Percentiles rank a stretch among this genome's conserved stretches.
Evolutionary conservation across 2,797 vertebrate genomes (phyloP).

Genomic region (Danio tinwini): DNA sequence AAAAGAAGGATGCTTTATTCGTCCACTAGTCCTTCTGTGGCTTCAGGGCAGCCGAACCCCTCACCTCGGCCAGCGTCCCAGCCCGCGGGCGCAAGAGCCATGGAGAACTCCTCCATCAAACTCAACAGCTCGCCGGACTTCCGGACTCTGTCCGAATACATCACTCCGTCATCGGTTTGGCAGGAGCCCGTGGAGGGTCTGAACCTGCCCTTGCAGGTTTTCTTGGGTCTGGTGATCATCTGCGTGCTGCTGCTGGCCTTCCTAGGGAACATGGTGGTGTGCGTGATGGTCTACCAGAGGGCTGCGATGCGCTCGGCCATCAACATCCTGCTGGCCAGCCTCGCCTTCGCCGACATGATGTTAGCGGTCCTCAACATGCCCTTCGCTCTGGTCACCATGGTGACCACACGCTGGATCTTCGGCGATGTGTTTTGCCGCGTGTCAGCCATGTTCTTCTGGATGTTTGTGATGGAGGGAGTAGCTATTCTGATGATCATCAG

Average conservation of each 20-base stretch:
- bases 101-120: constrained; percentile 69
- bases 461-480: constrained; percentile 93
- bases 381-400: constrained; percentile 89
- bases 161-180: constrained; percentile 66
- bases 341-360: constrained; percentile 97
- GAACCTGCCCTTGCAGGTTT: constrained; percentile 87
- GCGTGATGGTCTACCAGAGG: constrained; percentile 98
- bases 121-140: constrained; percentile 66
- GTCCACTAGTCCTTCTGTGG: constrained; percentile 74
- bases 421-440: constrained; percentile 89
- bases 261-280: constrained; percentile 94
- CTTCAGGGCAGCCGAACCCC: constrained; percentile 77
- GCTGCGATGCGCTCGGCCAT: constrained; percentile 98
- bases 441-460: constrained; percentile 97
- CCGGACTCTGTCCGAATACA: constrained; percentile 56
- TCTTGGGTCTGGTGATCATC: constrained; percentile 88
- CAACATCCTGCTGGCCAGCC: constrained; percentile 95
- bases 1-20: constrained; percentile 85
- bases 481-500: constrained; percentile 98
- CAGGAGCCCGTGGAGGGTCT: constrained; percentile 77
- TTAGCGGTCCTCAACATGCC: constrained; percentile 96
- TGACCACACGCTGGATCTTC: constrained; percentile 92
- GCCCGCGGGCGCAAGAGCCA: constrained; percentile 56
- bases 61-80: constrained; percentile 69
- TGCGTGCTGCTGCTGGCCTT: constrained; percentile 90